Base-by-base conservation (phyloP, 2,888 invertebrate species). In the Agapetus fuscipes region DNA sequence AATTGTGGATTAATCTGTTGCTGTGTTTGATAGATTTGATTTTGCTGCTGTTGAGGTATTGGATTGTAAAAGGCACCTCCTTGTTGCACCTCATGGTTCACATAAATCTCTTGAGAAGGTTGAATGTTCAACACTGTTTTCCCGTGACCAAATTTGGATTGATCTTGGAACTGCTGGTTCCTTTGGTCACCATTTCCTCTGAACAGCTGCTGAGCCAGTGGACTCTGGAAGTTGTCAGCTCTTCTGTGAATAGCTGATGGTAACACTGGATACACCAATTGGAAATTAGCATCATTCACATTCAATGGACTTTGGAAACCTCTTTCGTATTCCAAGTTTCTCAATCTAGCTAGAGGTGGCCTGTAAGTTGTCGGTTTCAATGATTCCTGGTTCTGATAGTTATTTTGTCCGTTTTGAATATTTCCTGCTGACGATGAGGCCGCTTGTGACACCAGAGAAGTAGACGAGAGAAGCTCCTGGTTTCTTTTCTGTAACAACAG, bases 401-500 rank as follows among this genome's bases (percentile, higher is more conserved):
- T 31, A 17, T 27, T 45, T 10, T 37, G 33, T 13, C 39, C 35
- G 5, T n/a, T n/a, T n/a, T n/a, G n/a, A n/a, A n/a, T n/a, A n/a
- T n/a, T n/a, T n/a, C n/a, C n/a, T n/a, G n/a, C n/a, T n/a, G 45
- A 35, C 29, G 37, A 33, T 30, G 42, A 45, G 40, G 44, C 34
- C 30, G 44, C 26, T 25, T 37, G 47, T 37, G 37, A 41, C 14
- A 51, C 41, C 35, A 39, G 34, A 35, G 51, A 38, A 45, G 43
- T 52, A 43, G 51, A 54, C 50, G 50, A 53, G 39, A 48, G 40
- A 60, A 66, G 62, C 56, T 59, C 66, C 51, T 51, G 57, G 64
- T 67, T 67, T 61, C 67, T 67, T 56, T 58, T 68, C 69, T 70
- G 69, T 65, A 69, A 70, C 65, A 69, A 49, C 49, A 49, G 49